Base-by-base conservation (phyloP, 1,140 invertebrate genomes). In the Diuraphis noxia region DNA sequence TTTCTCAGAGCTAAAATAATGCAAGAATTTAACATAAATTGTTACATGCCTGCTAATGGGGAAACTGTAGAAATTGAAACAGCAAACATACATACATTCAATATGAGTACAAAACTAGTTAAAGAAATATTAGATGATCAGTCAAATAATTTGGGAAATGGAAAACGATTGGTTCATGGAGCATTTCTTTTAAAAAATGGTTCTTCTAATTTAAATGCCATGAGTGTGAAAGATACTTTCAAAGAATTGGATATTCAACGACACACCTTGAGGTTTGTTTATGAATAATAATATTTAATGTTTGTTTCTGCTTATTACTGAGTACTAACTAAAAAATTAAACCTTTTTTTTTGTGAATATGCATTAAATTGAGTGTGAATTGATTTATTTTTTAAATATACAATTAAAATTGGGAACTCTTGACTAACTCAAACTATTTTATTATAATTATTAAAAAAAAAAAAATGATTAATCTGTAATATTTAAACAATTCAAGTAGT, bases 11-110 rank as follows among this genome's bases (percentile, higher is more conserved):
- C 94, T 92, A 96, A 96, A 93, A 96, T 96, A 79, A 94, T 97
- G 93, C 96, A 99, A 94, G 97, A 98, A 93, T 98, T 98, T 93
- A 96, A 97, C 87, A 96, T 98, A 79, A 96, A 97, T 93, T 99
- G 98, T 94, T 99, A 96, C 93, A 99, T 98, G 96, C 98, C 98
- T 72, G 98, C 98, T 0, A 99, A 99, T 95, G 98, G 98, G 19
- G 98, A 99, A 94, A 99, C 98, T 25, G 97, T 97, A 92, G 95
- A 96, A 63, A 98, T 99, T 91, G 95, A 95, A 10, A 98, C 97
- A 1, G 96, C 96, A 1, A 96, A 97, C n/a, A 97, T 97, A 93
- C 97, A 99, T 91, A 97, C 98, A 0, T 96, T 99, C 17, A 98
- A 99, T 94, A 96, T 98, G 13, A 97, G 98, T 0, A 94, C 99